These are phyloP conservation scores for Caenorhabditis brenneri DNA, from an alignment of 1,140 invertebrate genomes.

Conservation along the genomic window DNA sequence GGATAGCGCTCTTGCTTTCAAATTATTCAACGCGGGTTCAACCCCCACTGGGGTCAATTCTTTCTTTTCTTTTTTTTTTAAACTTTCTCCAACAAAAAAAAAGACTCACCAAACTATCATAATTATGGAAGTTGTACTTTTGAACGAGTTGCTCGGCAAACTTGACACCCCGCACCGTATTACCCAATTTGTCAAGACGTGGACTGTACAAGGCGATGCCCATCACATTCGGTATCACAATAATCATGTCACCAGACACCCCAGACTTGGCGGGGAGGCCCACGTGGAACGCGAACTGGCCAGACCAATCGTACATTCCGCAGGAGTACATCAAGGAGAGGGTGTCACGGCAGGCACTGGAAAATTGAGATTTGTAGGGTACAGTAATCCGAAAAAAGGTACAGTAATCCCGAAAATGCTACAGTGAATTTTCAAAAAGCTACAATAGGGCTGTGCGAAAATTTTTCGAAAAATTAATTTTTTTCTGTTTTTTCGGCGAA, in stretches of 20 bases:
- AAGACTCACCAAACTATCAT: constrained; percentile 82
- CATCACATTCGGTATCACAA: constrained; percentile 96
- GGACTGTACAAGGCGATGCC: constrained; percentile 86
- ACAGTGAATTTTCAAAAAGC: too few species aligned
- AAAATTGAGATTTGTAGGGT: too few species aligned
- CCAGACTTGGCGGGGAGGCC: constrained; percentile 95
- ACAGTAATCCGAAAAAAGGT: too few species aligned
- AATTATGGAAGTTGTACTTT: constrained; percentile 92
- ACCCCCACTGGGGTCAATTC: too few species aligned
- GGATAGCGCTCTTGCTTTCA: too few species aligned
- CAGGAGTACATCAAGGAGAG: constrained; percentile 88
- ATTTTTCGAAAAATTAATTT: too few species aligned
- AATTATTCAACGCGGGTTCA: too few species aligned
- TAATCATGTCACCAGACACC: constrained; percentile 86
- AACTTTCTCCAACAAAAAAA: too few species aligned
- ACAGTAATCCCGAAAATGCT: too few species aligned
- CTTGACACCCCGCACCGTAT: constrained; percentile 87
- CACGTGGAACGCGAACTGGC: constrained; percentile 88
- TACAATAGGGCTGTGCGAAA: too few species aligned
- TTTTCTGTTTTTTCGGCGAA: too few species aligned
- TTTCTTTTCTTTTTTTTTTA: neutral
- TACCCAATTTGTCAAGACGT: constrained; percentile 78
- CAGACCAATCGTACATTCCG: constrained; percentile 93
- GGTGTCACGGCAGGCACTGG: constrained; percentile 72
- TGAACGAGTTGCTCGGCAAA: constrained; percentile 87